A percentile compares a stretch with the other conserved stretches of the same genome.
phyloP scores from a whole-genome alignment of 2,888 invertebrate genomes.

The Drosophila recens region DNA sequence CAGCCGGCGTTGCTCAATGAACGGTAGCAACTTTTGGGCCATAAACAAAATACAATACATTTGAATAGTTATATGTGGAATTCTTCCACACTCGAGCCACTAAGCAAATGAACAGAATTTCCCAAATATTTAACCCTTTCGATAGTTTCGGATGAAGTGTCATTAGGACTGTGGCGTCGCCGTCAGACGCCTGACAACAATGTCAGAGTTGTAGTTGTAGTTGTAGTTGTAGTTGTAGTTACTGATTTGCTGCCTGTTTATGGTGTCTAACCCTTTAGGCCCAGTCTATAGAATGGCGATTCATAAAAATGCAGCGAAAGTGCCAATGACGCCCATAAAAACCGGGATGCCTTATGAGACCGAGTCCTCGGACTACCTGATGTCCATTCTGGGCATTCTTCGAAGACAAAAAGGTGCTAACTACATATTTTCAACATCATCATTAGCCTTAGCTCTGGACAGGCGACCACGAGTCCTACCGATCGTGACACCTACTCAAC shows the following conservation, averaged over 20 bases:
- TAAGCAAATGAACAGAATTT: conserved; percentile 62
- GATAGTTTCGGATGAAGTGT: conserved; percentile 50
- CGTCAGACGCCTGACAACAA: conserved; percentile 53
- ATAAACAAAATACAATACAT: conserved; percentile 45
- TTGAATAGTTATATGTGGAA: conserved; percentile 7
- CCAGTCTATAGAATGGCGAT: conserved; percentile 40
- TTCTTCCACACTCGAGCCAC: conserved; percentile 49
- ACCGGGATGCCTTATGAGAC: conserved; percentile 8
- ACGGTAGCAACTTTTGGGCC: conserved; percentile 68
- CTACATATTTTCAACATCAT: conserved; percentile 64
- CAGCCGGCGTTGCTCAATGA: conserved; percentile 64
- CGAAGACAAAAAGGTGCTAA: conserved; percentile 80
- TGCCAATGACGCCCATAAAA: conserved; percentile 61
- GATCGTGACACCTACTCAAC: conserved; percentile 35
- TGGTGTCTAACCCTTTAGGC: conserved; percentile 60
- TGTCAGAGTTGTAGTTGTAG: conserved; percentile 20
- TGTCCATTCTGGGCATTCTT: conserved; percentile 65
- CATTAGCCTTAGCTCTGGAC: conserved; percentile 52
- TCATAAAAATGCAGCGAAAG: conserved; percentile 71
- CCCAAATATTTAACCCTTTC: conserved; percentile 73
- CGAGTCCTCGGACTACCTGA: conserved; percentile 27
- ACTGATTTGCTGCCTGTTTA: conserved; percentile 35
- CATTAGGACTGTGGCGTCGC: conserved; percentile 80
- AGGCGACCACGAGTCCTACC: conserved; percentile 33
- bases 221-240: conserved; percentile 18